Base-by-base conservation (phyloP, 2,797 vertebrate genomes). In the Sus cebifrons region DNA sequence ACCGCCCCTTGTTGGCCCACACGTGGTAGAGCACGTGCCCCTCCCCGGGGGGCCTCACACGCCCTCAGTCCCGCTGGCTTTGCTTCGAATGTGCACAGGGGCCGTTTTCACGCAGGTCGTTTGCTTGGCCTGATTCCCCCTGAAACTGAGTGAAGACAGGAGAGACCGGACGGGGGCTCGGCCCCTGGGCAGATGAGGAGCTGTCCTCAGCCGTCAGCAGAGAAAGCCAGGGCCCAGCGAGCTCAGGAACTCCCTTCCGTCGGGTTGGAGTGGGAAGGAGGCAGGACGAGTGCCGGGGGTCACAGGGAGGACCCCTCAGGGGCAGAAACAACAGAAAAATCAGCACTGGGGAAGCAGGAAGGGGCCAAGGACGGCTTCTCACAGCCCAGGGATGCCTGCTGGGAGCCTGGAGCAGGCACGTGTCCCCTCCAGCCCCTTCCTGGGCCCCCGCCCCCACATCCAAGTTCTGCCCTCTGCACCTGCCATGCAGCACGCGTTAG, bases 31-130 rank as follows among this genome's bases (percentile, higher is more conserved):
- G 23, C 13, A 3, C 0, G 1, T 1, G 27, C 11, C 13, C 32
- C 65, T 32, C 32, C 16, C 1, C 62, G 70, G 32, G 32, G 27
- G 36, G 4, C 44, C 58, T 44, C 32, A 17, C 5, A 5, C 36
- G 11, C 18, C 36, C 27, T 29, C 1, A 8, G 15, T 25, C 75
- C 25, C 6, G 8, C 0, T 2, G 56, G 15, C 75, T 3, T 44
- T 23, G 14, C 44, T 58, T n/a, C 18, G 13, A 11, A 4, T 17
- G 23, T 23, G 2, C 11, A 11, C 67, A 11, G 23, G 0, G 0
- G 67, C 25, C 0, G 5, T 2, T 5, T 21, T 1, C 64, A 5
- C 1, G 0, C 8, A 27, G 62, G 40, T 20, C 2, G 1, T 20
- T 56, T 5, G 16, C 14, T 13, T 27, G 2, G 10, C 54, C 81